Evolutionary conservation across 35 echinoderm and acorn worm species (phyloP).

Genomic region (Acanthaster planci): DNA sequence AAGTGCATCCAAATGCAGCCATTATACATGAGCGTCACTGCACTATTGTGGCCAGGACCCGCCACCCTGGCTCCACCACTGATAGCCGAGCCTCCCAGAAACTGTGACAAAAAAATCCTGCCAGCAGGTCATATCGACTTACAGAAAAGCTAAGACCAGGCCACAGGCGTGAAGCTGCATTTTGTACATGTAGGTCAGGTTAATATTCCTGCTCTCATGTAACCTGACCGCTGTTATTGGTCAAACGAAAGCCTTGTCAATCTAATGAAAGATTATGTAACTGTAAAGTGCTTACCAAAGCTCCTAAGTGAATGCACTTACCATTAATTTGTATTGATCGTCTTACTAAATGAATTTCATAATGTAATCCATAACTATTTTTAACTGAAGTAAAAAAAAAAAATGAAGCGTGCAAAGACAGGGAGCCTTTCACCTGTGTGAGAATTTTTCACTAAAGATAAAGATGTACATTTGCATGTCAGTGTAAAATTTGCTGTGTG

Average conservation of each 20-base stretch:
- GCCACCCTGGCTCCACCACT: conserved; percentile 16
- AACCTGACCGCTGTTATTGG: background rate
- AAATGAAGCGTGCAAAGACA: too few species aligned
- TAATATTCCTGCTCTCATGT: background rate
- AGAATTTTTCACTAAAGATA: too few species aligned
- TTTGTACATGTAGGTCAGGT: background rate
- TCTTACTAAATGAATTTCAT: too few species aligned
- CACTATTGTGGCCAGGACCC: conserved; percentile 7
- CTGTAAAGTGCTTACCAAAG: too few species aligned
- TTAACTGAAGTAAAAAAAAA: too few species aligned
- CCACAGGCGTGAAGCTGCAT: background rate
- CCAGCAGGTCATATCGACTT: conserved; percentile 11
- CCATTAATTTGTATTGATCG: too few species aligned
- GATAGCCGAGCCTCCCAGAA: conserved; percentile 9
- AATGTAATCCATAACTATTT: too few species aligned
- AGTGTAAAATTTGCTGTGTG: too few species aligned
- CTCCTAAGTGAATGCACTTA: too few species aligned
- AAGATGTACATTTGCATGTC: too few species aligned
- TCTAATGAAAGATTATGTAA: too few species aligned
- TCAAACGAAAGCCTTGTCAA: background rate
- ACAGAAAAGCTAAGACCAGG: background rate
- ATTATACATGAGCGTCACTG: conserved; percentile 25
- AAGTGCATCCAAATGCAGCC: conserved; percentile 6
- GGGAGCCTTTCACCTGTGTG: too few species aligned
- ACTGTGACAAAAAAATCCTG: background rate